phyloP scores from a whole-genome alignment of 2,888 invertebrate species.

The Drosophila anomalipes region DNA sequence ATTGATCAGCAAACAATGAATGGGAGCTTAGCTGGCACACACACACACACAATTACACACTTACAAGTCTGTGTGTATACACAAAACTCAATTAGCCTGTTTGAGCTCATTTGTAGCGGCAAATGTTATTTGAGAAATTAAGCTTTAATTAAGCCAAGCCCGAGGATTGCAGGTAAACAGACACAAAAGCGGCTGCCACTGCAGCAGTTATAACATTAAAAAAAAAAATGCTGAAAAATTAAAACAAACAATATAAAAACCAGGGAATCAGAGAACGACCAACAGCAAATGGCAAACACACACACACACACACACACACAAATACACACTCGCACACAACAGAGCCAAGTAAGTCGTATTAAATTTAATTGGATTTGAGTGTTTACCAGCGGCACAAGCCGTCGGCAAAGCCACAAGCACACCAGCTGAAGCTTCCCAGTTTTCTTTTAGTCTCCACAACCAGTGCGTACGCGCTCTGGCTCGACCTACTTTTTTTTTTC shows the following conservation, averaged over 20 bases:
- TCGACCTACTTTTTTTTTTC: constrained; percentile 59
- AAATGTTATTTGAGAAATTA: constrained; percentile 73
- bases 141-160: constrained; percentile 76
- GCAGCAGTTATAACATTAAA: constrained; percentile 67
- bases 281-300: constrained; percentile 73
- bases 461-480: constrained; percentile 38
- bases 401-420: constrained; percentile 73
- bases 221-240: constrained; percentile 52
- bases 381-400: constrained; percentile 78
- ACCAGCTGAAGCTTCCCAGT: constrained; percentile 63
- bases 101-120: constrained; percentile 69
- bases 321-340: constrained; percentile 33
- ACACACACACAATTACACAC: not conserved
- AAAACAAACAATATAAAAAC: constrained; percentile 51
- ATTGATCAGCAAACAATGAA: constrained; percentile 50
- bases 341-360: constrained; percentile 79
- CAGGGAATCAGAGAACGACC: constrained; percentile 35
- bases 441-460: constrained; percentile 33
- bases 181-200: constrained; percentile 51
- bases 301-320: constrained; percentile 26
- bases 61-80: not conserved
- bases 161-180: constrained; percentile 62
- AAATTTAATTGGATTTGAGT: constrained; percentile 81
- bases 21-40: constrained; percentile 1
- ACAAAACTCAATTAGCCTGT: constrained; percentile 69